These are phyloP conservation scores for Stigmatopora argus DNA, from an alignment of 2,113 vertebrate genomes.

Conservation along the genomic window DNA sequence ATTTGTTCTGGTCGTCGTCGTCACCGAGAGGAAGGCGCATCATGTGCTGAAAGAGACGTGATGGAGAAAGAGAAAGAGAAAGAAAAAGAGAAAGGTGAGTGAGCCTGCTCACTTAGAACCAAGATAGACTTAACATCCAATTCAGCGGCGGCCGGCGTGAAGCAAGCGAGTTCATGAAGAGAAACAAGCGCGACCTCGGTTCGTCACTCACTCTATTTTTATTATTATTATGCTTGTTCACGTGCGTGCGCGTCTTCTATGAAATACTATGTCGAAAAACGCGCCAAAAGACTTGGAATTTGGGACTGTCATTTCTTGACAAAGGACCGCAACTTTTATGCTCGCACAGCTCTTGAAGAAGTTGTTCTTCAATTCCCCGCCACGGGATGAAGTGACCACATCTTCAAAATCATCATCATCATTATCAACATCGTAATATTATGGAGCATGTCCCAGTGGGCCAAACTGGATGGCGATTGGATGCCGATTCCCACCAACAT, in stretches of 20 bases:
- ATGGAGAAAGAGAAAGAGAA: slow-evolving; percentile 53
- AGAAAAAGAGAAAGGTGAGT: slow-evolving; percentile 9
- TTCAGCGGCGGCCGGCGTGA: too few relatives aligned
- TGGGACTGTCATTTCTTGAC: too few relatives aligned
- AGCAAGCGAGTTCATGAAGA: too few relatives aligned
- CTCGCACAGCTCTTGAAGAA: neutral
- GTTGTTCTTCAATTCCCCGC: neutral
- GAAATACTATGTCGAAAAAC: too few relatives aligned
- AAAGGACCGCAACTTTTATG: too few relatives aligned
- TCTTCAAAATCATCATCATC: neutral
- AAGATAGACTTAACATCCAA: too few relatives aligned
- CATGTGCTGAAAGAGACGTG: slow-evolving; percentile 25
- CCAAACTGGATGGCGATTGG: slow-evolving; percentile 5
- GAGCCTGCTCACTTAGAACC: neutral
- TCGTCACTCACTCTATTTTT: too few relatives aligned
- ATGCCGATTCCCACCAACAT: neutral
- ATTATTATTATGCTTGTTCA: too few relatives aligned
- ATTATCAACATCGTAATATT: neutral
- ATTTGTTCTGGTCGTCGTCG: neutral
- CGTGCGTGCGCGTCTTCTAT: too few relatives aligned
- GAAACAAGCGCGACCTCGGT: too few relatives aligned
- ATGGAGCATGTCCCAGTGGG: neutral
- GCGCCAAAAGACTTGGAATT: too few relatives aligned
- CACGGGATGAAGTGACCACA: neutral
- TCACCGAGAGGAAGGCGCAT: slow-evolving; percentile 26